These are phyloP conservation scores for Hemistola chrysoprasaria DNA, from an alignment of 2,888 invertebrate species.

Conservation along the genomic window DNA sequence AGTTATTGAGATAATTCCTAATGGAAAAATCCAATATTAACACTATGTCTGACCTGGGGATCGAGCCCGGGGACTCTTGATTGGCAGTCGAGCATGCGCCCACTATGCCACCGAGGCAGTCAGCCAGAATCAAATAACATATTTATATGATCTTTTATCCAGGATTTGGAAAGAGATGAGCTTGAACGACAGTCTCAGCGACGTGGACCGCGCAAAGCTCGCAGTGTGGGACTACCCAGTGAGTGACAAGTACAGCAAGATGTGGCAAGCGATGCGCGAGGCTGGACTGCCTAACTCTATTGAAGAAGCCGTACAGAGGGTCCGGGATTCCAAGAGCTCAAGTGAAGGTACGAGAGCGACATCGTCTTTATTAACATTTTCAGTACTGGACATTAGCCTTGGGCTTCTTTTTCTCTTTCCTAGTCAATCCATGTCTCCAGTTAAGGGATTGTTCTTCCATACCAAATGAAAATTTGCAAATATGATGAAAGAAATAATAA, in stretches of 20 bases:
- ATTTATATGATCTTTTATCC: slow-evolving; percentile 4
- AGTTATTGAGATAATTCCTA: too few relatives aligned
- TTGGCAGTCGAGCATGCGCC: too few relatives aligned
- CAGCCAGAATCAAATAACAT: background rate
- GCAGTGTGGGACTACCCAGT: slow-evolving; percentile 99
- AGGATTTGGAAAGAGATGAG: slow-evolving; percentile 99
- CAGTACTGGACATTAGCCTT: too few relatives aligned
- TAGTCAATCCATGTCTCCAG: too few relatives aligned
- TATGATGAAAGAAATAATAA: too few relatives aligned
- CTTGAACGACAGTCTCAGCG: slow-evolving; percentile 94
- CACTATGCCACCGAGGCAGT: background rate
- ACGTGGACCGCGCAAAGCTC: slow-evolving; percentile 94
- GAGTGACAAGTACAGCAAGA: slow-evolving; percentile 98
- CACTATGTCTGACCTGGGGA: too few relatives aligned
- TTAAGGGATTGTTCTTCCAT: too few relatives aligned
- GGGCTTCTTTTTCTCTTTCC: too few relatives aligned
- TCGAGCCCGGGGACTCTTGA: too few relatives aligned
- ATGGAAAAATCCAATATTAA: too few relatives aligned
- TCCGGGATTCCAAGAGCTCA: slow-evolving; percentile 84
- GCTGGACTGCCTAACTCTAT: slow-evolving; percentile 90
- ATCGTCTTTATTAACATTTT: too few relatives aligned
- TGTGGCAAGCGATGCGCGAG: slow-evolving; percentile 97
- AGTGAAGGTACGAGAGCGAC: slow-evolving; percentile 71
- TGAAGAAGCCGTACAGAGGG: slow-evolving; percentile 89
- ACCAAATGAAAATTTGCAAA: too few relatives aligned